Conservation (phyloP, 1,140 invertebrate species). For the Ectropis grisescens region DNA sequence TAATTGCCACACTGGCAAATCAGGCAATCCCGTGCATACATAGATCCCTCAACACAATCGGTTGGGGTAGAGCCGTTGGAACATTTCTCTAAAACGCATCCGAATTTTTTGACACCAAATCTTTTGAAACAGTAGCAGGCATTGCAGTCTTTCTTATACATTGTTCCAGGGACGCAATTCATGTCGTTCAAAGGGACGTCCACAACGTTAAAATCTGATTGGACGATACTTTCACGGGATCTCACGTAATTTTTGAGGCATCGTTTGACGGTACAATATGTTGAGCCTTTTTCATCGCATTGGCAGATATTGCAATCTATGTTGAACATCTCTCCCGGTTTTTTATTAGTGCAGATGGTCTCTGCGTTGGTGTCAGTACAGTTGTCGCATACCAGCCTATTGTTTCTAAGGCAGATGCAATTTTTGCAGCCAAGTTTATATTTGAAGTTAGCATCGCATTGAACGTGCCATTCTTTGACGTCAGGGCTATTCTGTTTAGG, state of each 20-base stretch:
- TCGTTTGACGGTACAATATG: constrained; percentile 28
- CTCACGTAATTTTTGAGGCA: constrained; percentile 16
- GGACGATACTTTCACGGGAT: too few relatives aligned
- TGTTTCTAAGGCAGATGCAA: constrained; percentile 41
- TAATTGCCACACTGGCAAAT: constrained; percentile 21
- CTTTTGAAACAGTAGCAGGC: constrained; percentile 26
- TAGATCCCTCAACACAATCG: too few relatives aligned
- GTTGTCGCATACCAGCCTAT: constrained; percentile 33
- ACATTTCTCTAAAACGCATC: constrained; percentile 24
- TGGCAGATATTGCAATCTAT: constrained; percentile 36
- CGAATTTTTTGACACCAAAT: constrained; percentile 18
- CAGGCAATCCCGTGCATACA: too few relatives aligned
- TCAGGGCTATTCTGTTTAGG: neutral
- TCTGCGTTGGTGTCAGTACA: constrained; percentile 8
- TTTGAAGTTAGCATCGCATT: constrained; percentile 17
- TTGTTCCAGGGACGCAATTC: constrained; percentile 24
- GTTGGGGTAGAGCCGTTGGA: too few relatives aligned
- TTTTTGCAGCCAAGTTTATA: constrained; percentile 35
- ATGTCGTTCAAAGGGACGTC: constrained; percentile 8
- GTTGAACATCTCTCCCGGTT: constrained; percentile 15
- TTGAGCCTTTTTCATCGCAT: constrained; percentile 20
- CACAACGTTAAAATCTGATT: too few relatives aligned
- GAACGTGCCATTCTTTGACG: constrained; percentile 33
- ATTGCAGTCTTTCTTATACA: constrained; percentile 30
- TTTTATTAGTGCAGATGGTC: constrained; percentile 17